Evolutionary conservation across 1,140 invertebrate species (phyloP).

Genomic region (Camponotus floridanus): DNA sequence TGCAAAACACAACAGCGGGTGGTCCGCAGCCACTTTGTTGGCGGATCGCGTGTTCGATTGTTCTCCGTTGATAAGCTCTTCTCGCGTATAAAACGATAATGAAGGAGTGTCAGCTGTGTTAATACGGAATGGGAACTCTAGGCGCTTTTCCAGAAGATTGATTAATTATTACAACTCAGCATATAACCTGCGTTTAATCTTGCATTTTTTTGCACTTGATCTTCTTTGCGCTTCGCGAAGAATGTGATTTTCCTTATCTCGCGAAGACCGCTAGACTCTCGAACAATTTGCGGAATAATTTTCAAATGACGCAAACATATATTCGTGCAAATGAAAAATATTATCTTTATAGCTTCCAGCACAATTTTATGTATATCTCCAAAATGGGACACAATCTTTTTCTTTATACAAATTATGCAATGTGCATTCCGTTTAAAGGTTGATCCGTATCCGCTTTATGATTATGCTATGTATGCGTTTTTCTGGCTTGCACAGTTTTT

Average conservation of each 20-base stretch:
- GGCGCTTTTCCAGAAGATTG: conserved; percentile 21
- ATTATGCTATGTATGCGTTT: conserved; percentile 56
- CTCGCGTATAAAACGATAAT: conserved; percentile 45
- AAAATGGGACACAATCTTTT: conserved; percentile 48
- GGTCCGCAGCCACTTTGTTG: conserved; percentile 44
- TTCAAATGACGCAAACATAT: background rate
- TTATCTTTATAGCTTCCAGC: background rate
- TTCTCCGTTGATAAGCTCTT: conserved; percentile 30
- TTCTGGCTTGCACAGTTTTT: conserved; percentile 10
- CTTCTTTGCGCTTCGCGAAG: conserved; percentile 2
- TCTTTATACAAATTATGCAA: conserved; percentile 75
- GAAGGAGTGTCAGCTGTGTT: conserved; percentile 28
- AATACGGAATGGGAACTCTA: conserved; percentile 30
- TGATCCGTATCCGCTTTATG: conserved; percentile 64
- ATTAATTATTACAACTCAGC: conserved; percentile 56
- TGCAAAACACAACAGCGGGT: conserved; percentile 23
- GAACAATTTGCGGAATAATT: conserved; percentile 13
- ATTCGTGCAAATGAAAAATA: conserved; percentile 16
- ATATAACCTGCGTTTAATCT: conserved; percentile 23
- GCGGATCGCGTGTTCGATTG: conserved; percentile 45
- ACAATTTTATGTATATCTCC: background rate
- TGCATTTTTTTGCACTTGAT: conserved; percentile 22
- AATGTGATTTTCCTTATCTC: conserved; percentile 24
- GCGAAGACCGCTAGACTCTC: background rate
- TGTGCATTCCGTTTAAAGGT: conserved; percentile 71